Percentiles rank a stretch among this genome's conserved stretches.
phyloP scores from a whole-genome alignment of 2,888 invertebrate genomes.

The Drosophila lacicola region DNA sequence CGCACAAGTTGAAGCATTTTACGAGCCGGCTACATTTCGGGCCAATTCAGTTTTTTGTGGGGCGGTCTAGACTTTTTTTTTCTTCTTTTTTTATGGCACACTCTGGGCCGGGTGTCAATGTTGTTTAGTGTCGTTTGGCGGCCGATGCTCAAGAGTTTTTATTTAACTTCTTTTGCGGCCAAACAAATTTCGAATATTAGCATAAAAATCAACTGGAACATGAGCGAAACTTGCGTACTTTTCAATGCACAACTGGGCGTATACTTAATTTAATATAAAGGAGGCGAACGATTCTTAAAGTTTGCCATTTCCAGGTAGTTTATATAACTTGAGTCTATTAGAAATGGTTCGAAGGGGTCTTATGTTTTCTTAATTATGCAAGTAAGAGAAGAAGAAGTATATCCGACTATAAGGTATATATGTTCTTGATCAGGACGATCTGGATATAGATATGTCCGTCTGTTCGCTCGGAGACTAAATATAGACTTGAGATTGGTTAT shows the following conservation, averaged over 20 bases:
- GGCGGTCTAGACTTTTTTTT: constrained; percentile 66
- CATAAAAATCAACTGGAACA: constrained; percentile 50
- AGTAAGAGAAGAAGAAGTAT: no score
- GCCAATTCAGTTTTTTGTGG: constrained; percentile 8
- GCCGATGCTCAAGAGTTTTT: constrained; percentile 32
- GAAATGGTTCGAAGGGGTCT: no score
- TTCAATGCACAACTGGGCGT: constrained; percentile 22
- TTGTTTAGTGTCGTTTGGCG: constrained; percentile 65
- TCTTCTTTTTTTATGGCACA: constrained; percentile 50
- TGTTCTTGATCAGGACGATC: no score
- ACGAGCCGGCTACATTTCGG: constrained; percentile 48
- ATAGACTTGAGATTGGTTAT: no score
- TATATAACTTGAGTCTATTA: neutral
- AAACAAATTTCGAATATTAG: constrained; percentile 26
- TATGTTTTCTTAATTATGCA: no score
- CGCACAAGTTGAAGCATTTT: constrained; percentile 42
- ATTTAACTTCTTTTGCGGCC: constrained; percentile 1
- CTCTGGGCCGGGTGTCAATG: constrained; percentile 70
- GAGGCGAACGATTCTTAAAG: neutral
- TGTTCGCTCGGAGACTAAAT: no score
- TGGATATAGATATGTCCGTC: no score
- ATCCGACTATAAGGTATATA: no score
- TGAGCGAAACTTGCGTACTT: constrained; percentile 8
- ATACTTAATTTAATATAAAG: constrained; percentile 11
- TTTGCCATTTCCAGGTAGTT: constrained; percentile 5